phyloP scores from a whole-genome alignment of 2,797 vertebrate species.

The Bucorvus abyssinicus region DNA sequence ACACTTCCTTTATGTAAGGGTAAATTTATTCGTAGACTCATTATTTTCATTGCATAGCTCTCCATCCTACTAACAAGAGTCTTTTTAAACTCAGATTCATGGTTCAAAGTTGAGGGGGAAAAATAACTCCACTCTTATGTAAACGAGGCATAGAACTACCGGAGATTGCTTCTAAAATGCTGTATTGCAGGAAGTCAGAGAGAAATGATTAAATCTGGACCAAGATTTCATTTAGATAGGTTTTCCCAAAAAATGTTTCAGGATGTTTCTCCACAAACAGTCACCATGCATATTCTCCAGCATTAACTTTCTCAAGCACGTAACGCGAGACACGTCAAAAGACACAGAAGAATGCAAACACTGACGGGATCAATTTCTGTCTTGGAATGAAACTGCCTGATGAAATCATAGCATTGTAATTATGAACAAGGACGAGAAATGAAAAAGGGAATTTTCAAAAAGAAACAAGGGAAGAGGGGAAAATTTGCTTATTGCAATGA shows the following conservation, averaged over 20 bases:
- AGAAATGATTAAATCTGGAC: not conserved
- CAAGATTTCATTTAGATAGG: not conserved
- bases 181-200: not conserved
- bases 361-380: not conserved
- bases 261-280: not conserved
- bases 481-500: not conserved
- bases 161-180: not conserved
- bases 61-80: not conserved
- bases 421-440: not conserved
- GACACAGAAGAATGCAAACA: not conserved
- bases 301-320: not conserved
- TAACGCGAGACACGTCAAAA: accelerated
- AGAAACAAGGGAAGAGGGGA: not conserved
- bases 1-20: not conserved
- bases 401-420: not conserved
- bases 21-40: not conserved
- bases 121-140: not conserved
- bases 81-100: not conserved
- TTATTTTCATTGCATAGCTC: not conserved
- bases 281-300: not conserved
- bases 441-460: not conserved
- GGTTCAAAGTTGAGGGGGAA: not conserved
- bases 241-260: not conserved
- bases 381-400: not conserved
- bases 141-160: not conserved